phyloP scores from a whole-genome alignment of 2,888 invertebrate genomes.

The Dolichopus griseipennis region DNA sequence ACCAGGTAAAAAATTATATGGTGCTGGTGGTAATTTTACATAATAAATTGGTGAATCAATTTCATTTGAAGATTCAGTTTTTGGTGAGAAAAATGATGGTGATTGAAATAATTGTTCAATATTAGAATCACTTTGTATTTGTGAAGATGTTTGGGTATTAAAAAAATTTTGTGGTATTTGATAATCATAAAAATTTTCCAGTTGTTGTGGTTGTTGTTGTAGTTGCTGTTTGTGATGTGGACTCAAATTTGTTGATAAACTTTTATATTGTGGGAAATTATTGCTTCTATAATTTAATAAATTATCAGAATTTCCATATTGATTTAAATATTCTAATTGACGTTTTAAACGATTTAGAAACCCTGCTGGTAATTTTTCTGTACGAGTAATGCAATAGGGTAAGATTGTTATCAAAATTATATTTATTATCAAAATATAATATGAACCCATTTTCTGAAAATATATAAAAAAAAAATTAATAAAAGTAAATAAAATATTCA shows the following conservation, averaged over 20 bases:
- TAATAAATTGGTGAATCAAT: slow-evolving; percentile 74
- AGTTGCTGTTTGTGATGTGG: background rate
- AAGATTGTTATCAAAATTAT: background rate
- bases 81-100: background rate
- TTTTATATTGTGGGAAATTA: background rate
- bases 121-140: background rate
- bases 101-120: background rate
- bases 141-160: background rate
- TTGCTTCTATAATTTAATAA: background rate
- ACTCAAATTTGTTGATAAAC: background rate
- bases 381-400: background rate
- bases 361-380: background rate
- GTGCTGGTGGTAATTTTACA: slow-evolving; percentile 73
- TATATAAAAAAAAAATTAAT: background rate
- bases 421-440: background rate
- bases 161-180: background rate
- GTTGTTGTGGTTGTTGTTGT: background rate
- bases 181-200: background rate
- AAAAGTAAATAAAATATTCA: too few relatives aligned
- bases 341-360: background rate
- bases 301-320: background rate
- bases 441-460: background rate
- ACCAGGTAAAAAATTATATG: slow-evolving; percentile 78
- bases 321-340: background rate
- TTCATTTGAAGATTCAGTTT: background rate